Evolutionary conservation across 2,113 vertebrate species (phyloP).

Genomic region (Poeciliopsis occidentalis): DNA sequence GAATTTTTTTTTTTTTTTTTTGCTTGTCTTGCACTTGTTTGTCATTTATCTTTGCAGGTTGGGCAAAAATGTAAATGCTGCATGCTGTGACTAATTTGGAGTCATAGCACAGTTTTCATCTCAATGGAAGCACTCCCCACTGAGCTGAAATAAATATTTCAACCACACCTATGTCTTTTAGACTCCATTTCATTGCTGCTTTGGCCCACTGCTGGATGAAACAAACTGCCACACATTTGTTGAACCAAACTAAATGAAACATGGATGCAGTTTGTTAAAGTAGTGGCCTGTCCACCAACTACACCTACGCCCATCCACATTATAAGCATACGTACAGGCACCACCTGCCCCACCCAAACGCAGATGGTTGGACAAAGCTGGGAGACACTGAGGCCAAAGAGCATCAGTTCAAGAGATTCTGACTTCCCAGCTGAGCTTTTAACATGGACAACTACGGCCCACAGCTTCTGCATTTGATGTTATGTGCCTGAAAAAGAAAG

Average conservation of each 20-base stretch:
- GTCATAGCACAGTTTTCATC: conserved; percentile 24
- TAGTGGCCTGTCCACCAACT: conserved; percentile 16
- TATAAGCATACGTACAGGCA: conserved; percentile 3
- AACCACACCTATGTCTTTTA: conserved; percentile 6
- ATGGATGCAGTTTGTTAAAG: not conserved
- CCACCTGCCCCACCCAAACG: conserved; percentile 6
- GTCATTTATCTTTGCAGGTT: conserved; percentile 40
- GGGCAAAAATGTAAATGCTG: conserved; percentile 46
- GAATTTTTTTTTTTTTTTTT: conserved; percentile 11
- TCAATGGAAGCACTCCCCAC: conserved; percentile 13
- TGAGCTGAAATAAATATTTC: conserved; percentile 8
- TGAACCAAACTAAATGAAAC: conserved; percentile 4
- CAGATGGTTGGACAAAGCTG: conserved; percentile 60
- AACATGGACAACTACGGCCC: conserved; percentile 69
- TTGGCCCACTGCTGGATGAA: conserved; percentile 9
- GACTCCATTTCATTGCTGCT: conserved; percentile 12
- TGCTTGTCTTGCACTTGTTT: not conserved
- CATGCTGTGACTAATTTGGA: conserved; percentile 41
- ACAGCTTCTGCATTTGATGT: conserved; percentile 54
- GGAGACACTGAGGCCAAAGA: conserved; percentile 64
- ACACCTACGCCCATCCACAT: conserved; percentile 10
- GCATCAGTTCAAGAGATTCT: conserved; percentile 62
- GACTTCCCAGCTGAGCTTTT: conserved; percentile 76
- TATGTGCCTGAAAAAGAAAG: conserved; percentile 43
- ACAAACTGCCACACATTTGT: conserved; percentile 17